Evolutionary conservation across 2,113 vertebrate genomes (phyloP).

Genomic region (Columba janthina): DNA sequence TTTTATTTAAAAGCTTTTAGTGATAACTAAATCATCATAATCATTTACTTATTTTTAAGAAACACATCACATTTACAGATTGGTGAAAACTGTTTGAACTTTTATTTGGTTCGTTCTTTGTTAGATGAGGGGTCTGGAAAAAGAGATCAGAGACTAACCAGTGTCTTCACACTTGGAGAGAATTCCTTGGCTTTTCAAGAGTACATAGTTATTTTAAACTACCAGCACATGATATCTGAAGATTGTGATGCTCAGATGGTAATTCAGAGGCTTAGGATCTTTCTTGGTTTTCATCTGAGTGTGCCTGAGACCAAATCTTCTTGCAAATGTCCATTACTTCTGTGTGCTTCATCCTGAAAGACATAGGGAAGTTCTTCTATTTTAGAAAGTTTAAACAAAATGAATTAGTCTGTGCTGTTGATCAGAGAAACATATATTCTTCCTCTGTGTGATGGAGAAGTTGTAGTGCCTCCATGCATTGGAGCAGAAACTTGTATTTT

Average conservation of each 20-base stretch:
- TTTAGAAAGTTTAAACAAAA: neutral
- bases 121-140: neutral
- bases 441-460: neutral
- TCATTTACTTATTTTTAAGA: constrained; percentile 42
- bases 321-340: neutral
- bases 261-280: neutral
- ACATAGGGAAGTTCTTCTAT: neutral
- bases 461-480: neutral
- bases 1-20: constrained; percentile 69
- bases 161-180: neutral
- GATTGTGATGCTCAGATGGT: neutral
- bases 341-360: neutral
- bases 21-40: constrained; percentile 19
- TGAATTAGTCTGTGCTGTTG: neutral
- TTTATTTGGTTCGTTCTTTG: neutral
- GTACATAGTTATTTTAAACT: neutral
- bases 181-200: constrained; percentile 8
- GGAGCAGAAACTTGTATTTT: neutral
- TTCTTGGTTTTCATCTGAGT: neutral
- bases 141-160: neutral
- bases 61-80: constrained; percentile 52
- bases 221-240: neutral
- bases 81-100: constrained; percentile 1
- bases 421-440: neutral
- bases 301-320: neutral